Base-by-base conservation (phyloP, 2,888 invertebrate species). In the Lasioglossum figueresi region DNA sequence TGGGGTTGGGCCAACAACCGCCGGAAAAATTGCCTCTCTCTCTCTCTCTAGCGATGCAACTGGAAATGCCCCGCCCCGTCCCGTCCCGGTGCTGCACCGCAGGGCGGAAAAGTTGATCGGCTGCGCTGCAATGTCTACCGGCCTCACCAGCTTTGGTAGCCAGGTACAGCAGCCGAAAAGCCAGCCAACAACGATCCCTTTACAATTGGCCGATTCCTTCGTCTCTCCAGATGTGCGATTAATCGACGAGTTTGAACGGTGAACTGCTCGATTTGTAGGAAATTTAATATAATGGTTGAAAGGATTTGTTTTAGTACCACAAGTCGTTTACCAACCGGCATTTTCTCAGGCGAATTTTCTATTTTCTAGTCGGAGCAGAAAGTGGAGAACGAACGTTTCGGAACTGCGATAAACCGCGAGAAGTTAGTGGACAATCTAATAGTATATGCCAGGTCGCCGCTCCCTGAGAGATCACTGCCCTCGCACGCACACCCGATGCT, bases 391-490 rank as follows among this genome's bases (percentile, higher is more conserved):
- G 10, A 31, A 63, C 31, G 63, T 66, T 34, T 37, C 19, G 23
- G 10, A 34, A 34, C 8, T 8, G 10, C 10, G 8, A 66, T 10
- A 34, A 66, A 66, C 19, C 4, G 23, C 19, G 34, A 34, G 37
- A 68, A 68, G 34, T 68, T 63, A 31, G 16, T 37, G 68, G 19
- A 68, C 37, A 68, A 68, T 23, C 68, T 37, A 68, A 37, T 68
- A 37, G 68, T 68, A 93, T 93, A 89, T 82, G 94, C 93, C 94
- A 93, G 94, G 94, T 94, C 94, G 94, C 93, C 94, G 94, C 94
- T 94, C 94, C 94, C 94, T 92, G 91, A 93, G 94, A 94, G 94
- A 94, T 94, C 94, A 94, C 94, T 94, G 94, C 93, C 94, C 94
- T 94, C 94, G 70, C n/a, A 92, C 94, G 92, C 93, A 92, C 92